Conservation (phyloP, 2,113 vertebrate genomes). For the Brachionichthys hirsutus region DNA sequence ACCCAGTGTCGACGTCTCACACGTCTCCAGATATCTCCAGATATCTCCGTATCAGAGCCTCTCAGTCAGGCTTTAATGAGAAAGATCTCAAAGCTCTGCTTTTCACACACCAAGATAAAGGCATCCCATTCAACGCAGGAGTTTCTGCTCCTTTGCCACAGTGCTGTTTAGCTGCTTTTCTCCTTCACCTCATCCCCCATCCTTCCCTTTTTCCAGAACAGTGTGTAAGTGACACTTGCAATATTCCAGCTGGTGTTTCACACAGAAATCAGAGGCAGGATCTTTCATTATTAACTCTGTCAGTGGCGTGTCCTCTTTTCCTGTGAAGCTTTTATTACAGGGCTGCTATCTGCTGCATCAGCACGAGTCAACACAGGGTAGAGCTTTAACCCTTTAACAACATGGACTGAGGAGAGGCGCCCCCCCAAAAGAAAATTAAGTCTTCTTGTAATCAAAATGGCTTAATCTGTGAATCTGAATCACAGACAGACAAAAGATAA, state of each 20-base stretch:
- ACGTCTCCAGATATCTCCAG: constrained; percentile 24
- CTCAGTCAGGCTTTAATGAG: constrained; percentile 28
- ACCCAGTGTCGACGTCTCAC: constrained; percentile 25
- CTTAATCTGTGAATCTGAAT: no score
- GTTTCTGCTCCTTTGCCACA: constrained; percentile 48
- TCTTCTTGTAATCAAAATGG: not conserved
- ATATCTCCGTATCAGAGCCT: constrained; percentile 36
- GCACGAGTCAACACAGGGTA: constrained; percentile 56
- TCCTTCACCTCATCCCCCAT: constrained; percentile 29
- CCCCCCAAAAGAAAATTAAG: not conserved
- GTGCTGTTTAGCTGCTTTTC: constrained; percentile 24
- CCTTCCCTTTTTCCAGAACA: constrained; percentile 69
- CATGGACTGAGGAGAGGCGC: constrained; percentile 1
- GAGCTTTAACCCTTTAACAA: constrained; percentile 72
- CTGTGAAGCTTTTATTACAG: constrained; percentile 85
- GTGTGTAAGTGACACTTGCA: constrained; percentile 84
- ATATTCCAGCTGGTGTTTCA: constrained; percentile 82
- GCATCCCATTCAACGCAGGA: constrained; percentile 42
- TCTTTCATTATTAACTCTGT: constrained; percentile 88
- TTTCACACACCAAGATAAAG: constrained; percentile 51
- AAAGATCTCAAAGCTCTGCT: constrained; percentile 40
- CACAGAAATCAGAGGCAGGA: constrained; percentile 80
- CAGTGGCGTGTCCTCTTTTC: constrained; percentile 80
- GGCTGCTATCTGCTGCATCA: constrained; percentile 72
- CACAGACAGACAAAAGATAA: no score